phyloP scores from a whole-genome alignment of 2,888 invertebrate species.

The Lutraria lutraria region DNA sequence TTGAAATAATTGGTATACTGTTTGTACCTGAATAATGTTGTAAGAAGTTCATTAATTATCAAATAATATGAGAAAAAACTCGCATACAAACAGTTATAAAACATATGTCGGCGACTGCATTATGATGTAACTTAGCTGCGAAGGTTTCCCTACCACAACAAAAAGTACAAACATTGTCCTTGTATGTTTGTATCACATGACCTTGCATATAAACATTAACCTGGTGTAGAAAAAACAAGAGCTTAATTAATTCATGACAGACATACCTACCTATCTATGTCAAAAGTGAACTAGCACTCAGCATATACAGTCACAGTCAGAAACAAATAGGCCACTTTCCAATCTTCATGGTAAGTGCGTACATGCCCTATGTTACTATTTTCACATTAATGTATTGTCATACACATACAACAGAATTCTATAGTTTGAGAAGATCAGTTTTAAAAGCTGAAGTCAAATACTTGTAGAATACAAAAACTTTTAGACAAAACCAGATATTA shows the following conservation, averaged over 20 bases:
- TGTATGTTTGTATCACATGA: neutral
- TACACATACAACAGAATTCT: too few species aligned
- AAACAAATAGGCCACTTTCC: too few species aligned
- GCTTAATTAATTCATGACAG: neutral
- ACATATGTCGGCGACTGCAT: neutral
- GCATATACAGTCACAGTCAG: too few species aligned
- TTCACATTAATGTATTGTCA: too few species aligned
- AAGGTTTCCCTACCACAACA: neutral
- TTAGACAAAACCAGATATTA: too few species aligned
- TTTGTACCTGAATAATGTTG: neutral
- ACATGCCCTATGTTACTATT: too few species aligned
- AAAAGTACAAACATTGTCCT: neutral
- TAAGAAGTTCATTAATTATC: neutral
- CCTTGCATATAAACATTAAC: constrained; percentile 6
- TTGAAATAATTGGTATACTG: neutral
- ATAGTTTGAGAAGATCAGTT: too few species aligned
- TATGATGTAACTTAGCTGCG: constrained; percentile 14
- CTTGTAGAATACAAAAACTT: too few species aligned
- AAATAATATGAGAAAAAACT: constrained; percentile 14
- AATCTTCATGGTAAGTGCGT: too few species aligned
- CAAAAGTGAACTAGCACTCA: neutral
- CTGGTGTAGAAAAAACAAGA: neutral
- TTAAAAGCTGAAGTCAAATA: too few species aligned
- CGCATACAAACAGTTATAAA: neutral
- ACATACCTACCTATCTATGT: neutral